phyloP scores from a whole-genome alignment of 92 coral and sea anemone genomes.

The Virgularia gustaviana region DNA sequence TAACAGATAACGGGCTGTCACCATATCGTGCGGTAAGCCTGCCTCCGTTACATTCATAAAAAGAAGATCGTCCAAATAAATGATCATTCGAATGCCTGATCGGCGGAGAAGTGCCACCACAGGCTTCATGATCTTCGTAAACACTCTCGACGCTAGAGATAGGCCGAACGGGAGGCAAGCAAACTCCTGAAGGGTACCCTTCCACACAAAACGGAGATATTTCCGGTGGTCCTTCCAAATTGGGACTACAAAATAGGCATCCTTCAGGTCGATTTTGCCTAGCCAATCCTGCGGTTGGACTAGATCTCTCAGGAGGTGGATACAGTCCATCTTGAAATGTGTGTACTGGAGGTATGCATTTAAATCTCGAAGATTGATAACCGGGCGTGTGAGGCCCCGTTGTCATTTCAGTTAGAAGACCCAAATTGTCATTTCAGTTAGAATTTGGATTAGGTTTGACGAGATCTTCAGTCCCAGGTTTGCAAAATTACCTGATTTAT shows the following conservation, averaged over 20 bases:
- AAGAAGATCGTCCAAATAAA: conserved; percentile 11
- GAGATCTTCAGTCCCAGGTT: too few species aligned
- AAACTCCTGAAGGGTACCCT: conserved; percentile 11
- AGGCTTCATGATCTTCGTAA: conserved; percentile 13
- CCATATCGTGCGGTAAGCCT: neutral
- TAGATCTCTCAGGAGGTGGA: conserved; percentile 53
- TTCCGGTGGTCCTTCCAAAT: conserved; percentile 29
- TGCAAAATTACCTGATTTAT: too few species aligned
- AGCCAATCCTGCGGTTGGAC: conserved; percentile 44
- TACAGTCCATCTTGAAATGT: conserved; percentile 69
- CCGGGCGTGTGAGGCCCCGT: too few species aligned
- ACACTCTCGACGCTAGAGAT: conserved; percentile 16
- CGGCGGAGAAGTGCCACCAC: conserved; percentile 6
- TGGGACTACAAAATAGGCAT: conserved; percentile 46
- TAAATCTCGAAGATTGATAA: conserved; percentile 57
- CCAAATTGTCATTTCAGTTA: too few species aligned
- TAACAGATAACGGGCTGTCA: neutral
- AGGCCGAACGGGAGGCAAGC: conserved; percentile 26
- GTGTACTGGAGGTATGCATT: conserved; percentile 40
- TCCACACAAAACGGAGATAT: conserved; percentile 26
- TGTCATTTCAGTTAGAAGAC: too few species aligned
- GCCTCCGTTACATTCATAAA: conserved; percentile 10
- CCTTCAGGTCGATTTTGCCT: conserved; percentile 60
- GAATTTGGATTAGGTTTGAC: too few species aligned
- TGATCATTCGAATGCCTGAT: neutral